Percentiles rank a stretch among this genome's conserved stretches.
phyloP scores from a whole-genome alignment of 2,888 invertebrate genomes.

The Hirtodrosophila confusa region DNA sequence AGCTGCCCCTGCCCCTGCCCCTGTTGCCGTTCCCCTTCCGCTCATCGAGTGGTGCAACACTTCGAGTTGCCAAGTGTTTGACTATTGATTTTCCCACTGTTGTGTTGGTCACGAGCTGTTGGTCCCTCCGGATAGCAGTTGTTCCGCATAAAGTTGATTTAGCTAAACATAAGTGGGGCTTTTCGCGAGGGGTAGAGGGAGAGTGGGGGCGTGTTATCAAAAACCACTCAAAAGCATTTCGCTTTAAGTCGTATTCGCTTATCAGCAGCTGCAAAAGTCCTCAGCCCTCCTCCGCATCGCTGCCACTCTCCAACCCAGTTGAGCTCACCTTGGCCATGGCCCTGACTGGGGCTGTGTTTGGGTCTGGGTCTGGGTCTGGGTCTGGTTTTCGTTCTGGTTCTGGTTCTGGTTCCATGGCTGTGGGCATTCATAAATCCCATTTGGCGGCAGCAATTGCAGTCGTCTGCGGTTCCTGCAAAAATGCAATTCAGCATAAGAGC shows the following conservation, averaged over 20 bases:
- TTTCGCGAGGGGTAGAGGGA: neutral
- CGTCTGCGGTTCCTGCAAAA: slow-evolving; percentile 52
- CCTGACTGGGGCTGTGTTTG: slow-evolving; percentile 8
- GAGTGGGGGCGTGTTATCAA: slow-evolving; percentile 25
- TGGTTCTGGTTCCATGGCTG: slow-evolving; percentile 6
- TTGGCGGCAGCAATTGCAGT: slow-evolving; percentile 61
- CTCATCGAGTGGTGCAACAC: slow-evolving; percentile 11
- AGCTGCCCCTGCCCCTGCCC: neutral
- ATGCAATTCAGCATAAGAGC: slow-evolving; percentile 64
- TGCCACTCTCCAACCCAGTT: slow-evolving; percentile 11
- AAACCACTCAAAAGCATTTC: slow-evolving; percentile 2
- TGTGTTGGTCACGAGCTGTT: slow-evolving; percentile 2
- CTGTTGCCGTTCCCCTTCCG: neutral
- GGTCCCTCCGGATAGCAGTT: neutral
- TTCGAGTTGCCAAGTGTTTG: slow-evolving; percentile 24
- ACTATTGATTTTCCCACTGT: slow-evolving; percentile 44
- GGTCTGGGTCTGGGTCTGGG: neutral
- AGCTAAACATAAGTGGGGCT: slow-evolving; percentile 11
- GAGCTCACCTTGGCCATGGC: slow-evolving; percentile 42
- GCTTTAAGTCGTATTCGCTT: slow-evolving; percentile 23
- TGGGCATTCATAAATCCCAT: slow-evolving; percentile 68
- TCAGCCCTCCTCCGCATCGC: slow-evolving; percentile 5
- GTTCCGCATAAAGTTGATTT: slow-evolving; percentile 3
- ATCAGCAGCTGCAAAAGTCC: slow-evolving; percentile 34
- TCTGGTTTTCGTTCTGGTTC: neutral